A percentile compares a stretch with the other conserved stretches of the same genome.
Evolutionary conservation across 2,113 vertebrate genomes (phyloP).

Genomic region (Ophthalmolycus amberensis): DNA sequence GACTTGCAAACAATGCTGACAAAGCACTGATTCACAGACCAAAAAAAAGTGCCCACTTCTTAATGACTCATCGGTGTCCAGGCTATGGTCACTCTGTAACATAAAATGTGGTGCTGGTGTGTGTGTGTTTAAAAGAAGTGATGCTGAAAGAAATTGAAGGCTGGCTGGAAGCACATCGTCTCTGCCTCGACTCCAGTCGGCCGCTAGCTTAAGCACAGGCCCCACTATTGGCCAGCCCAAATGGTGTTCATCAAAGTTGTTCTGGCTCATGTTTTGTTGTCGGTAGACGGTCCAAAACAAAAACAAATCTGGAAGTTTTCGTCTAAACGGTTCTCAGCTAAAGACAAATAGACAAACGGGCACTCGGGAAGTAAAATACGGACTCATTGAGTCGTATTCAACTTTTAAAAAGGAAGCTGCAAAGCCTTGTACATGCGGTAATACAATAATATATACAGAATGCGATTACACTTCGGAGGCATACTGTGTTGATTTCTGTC

Average conservation of each 20-base stretch:
- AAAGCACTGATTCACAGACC: background rate
- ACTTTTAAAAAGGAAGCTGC: background rate
- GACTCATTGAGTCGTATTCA: background rate
- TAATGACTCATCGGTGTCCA: background rate
- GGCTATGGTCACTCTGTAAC: too few species aligned
- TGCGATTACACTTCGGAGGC: background rate
- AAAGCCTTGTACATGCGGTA: background rate
- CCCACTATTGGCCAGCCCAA: background rate
- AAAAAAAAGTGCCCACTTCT: background rate
- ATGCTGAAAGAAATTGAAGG: conserved; percentile 1
- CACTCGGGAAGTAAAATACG: background rate
- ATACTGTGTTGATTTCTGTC: background rate
- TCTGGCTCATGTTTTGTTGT: background rate
- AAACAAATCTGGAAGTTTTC: background rate
- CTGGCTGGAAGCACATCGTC: background rate
- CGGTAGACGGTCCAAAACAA: background rate
- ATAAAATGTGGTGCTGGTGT: background rate
- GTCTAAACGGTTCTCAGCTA: background rate
- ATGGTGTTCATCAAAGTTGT: background rate
- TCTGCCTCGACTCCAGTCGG: background rate
- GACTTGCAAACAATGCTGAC: background rate
- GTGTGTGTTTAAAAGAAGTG: background rate
- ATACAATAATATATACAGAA: background rate
- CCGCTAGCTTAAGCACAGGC: background rate
- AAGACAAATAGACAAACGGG: background rate